Percentiles rank a stretch among this genome's conserved stretches.
Conservation (phyloP, 2,888 invertebrate genomes). For the Bombyx huttoni region DNA sequence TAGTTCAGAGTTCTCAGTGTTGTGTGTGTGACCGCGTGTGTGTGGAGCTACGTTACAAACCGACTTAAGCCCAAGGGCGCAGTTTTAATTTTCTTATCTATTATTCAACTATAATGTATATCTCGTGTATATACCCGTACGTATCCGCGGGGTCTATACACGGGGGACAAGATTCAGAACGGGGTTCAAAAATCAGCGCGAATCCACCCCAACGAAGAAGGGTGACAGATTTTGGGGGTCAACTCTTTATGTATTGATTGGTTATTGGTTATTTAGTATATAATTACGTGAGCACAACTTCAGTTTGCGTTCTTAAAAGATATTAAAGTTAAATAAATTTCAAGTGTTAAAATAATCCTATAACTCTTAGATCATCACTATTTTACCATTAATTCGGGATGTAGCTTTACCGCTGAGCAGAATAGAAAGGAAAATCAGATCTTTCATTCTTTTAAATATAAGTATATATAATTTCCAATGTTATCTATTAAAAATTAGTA, state of each 20-base stretch:
- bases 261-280: slow-evolving; percentile 12
- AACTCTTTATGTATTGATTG: slow-evolving; percentile 15
- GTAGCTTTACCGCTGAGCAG: no score
- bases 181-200: slow-evolving; percentile 21
- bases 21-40: no score
- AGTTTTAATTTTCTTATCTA: slow-evolving; percentile 36
- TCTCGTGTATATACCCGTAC: neutral
- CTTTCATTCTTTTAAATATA: no score
- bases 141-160: slow-evolving; percentile 34
- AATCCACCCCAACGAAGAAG: slow-evolving; percentile 12
- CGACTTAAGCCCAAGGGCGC: slow-evolving; percentile 19
- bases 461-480: no score
- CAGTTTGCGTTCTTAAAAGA: no score
- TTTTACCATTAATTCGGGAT: no score
- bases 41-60: neutral
- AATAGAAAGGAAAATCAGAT: no score
- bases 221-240: slow-evolving; percentile 16
- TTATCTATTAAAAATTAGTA: no score
- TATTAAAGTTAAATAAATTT: no score
- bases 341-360: no score
- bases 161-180: slow-evolving; percentile 49
- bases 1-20: no score
- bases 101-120: slow-evolving; percentile 35
- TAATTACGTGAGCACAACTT: neutral
- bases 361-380: no score